A percentile compares a stretch with the other conserved stretches of the same genome.
These are phyloP conservation scores for Ascaphus truei DNA, from an alignment of 2,113 vertebrate species.

Conservation along the genomic window DNA sequence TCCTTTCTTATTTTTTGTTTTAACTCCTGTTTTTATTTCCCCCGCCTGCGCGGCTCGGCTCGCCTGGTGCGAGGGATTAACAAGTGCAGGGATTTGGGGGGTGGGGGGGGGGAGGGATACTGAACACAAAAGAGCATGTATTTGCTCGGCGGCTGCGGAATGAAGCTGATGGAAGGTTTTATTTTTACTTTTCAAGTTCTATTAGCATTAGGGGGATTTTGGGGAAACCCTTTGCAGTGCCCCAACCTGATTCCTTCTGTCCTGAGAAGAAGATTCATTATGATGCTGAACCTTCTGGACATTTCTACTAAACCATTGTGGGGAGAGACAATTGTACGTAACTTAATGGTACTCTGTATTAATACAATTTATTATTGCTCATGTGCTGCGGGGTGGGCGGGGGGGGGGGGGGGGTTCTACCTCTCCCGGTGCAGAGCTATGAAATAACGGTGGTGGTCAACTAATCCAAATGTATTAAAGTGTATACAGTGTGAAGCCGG, in stretches of 20 bases:
- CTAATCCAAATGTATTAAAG: constrained; percentile 66
- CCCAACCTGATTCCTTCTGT: constrained; percentile 60
- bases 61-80: constrained; percentile 51
- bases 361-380: constrained; percentile 70
- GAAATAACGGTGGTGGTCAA: constrained; percentile 69
- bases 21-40: constrained; percentile 48
- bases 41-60: constrained; percentile 58
- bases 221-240: constrained; percentile 47
- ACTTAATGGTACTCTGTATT: constrained; percentile 78
- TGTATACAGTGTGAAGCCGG: constrained; percentile 53
- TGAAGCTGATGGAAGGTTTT: constrained; percentile 29
- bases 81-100: constrained; percentile 46
- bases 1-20: constrained; percentile 54
- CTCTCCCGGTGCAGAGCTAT: constrained; percentile 69
- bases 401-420: constrained; percentile 64
- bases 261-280: constrained; percentile 74
- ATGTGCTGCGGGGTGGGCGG: constrained; percentile 69
- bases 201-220: constrained; percentile 46
- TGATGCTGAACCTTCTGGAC: constrained; percentile 66
- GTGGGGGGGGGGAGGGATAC: constrained; percentile 22
- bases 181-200: constrained; percentile 50
- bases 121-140: constrained; percentile 39
- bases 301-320: constrained; percentile 77
- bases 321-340: constrained; percentile 82
- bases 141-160: constrained; percentile 32